These are phyloP conservation scores for Tipula confusa DNA, from an alignment of 2,888 invertebrate species.

Conservation along the genomic window DNA sequence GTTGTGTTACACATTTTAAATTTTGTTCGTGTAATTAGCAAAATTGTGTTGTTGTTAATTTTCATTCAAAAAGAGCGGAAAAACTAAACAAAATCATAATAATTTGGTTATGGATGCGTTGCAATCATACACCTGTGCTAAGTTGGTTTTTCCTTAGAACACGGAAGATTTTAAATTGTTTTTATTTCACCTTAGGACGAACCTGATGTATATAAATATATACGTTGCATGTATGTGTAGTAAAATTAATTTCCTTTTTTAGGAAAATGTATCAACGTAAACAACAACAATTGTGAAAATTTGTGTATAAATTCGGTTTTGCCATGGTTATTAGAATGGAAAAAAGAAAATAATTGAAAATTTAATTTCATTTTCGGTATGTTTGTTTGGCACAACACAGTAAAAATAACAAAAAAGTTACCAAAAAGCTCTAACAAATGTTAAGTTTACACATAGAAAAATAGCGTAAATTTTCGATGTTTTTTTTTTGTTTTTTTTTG, in stretches of 20 bases:
- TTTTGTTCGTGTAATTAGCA: neutral
- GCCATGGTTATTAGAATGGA: constrained; percentile 25
- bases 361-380: neutral
- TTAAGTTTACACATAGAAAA: neutral
- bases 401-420: neutral
- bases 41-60: too few relatives aligned
- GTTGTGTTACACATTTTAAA: neutral
- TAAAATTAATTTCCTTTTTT: constrained; percentile 4
- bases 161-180: neutral
- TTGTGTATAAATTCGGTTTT: neutral
- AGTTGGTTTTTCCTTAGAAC: neutral
- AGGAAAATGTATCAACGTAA: neutral
- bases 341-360: constrained; percentile 12
- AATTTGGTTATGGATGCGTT: neutral
- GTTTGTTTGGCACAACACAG: neutral
- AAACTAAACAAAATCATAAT: neutral
- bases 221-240: neutral
- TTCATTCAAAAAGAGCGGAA: neutral
- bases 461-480: neutral
- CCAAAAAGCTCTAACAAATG: neutral
- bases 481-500: neutral
- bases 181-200: neutral
- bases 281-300: constrained; percentile 3
- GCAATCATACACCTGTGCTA: neutral
- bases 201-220: neutral